A percentile compares a stretch with the other conserved stretches of the same genome.
Conservation (phyloP, 2,797 vertebrate species). For the Naso thynnoides region DNA sequence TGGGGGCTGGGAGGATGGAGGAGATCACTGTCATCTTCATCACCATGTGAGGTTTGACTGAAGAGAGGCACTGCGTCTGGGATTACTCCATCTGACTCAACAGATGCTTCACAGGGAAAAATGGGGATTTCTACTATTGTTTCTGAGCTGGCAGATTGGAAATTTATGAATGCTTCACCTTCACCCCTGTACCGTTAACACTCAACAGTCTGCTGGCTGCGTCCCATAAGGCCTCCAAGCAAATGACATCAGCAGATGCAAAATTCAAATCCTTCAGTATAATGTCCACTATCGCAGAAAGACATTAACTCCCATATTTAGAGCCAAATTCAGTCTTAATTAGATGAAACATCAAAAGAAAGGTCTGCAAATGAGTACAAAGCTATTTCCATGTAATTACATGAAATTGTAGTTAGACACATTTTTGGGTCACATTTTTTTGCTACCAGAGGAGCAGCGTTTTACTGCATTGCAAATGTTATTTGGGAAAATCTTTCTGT, state of each 20-base stretch:
- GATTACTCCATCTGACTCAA: conserved; percentile 45
- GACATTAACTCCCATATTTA: conserved; percentile 3
- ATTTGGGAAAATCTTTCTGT: too few species aligned
- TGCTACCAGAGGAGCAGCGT: too few species aligned
- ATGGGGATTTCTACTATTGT: conserved; percentile 20
- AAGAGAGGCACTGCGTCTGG: conserved; percentile 32
- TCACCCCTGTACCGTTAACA: conserved; percentile 25
- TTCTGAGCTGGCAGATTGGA: conserved; percentile 49
- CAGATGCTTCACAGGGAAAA: conserved; percentile 51
- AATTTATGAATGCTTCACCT: conserved; percentile 49
- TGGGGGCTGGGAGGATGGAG: conserved; percentile 17
- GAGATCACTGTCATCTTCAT: conserved; percentile 48
- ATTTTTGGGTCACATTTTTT: too few species aligned
- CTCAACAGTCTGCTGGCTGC: conserved; percentile 10
- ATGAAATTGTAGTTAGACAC: too few species aligned
- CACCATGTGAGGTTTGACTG: conserved; percentile 36
- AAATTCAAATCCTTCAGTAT: conserved; percentile 15
- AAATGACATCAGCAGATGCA: conserved; percentile 37
- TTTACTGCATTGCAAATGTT: too few species aligned
- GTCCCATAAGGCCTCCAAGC: conserved; percentile 9
- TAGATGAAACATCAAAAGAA: neutral
- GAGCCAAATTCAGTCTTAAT: neutral
- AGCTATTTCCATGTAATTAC: too few species aligned
- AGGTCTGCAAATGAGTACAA: neutral
- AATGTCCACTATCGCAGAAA: neutral